These are phyloP conservation scores for Papilio helenus DNA, from an alignment of 1,140 invertebrate species.

Conservation along the genomic window DNA sequence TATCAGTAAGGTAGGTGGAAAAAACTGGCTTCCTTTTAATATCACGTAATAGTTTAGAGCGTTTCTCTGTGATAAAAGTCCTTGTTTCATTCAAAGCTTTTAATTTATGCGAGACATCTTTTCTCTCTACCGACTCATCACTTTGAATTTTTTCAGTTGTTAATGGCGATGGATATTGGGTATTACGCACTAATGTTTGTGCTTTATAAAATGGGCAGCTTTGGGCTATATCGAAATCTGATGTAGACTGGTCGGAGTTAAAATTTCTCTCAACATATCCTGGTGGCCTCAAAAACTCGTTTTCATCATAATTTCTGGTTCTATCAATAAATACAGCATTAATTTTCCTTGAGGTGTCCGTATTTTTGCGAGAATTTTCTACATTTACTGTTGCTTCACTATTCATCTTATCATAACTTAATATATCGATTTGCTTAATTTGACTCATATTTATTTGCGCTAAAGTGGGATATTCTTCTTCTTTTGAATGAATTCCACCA, in stretches of 20 bases:
- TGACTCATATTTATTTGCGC: background rate
- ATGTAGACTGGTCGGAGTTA: slow-evolving; percentile 46
- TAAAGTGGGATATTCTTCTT: background rate
- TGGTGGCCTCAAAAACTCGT: slow-evolving; percentile 63
- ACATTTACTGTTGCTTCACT: background rate
- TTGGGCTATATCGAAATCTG: slow-evolving; percentile 47
- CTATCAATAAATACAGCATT: slow-evolving; percentile 60
- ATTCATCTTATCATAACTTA: background rate
- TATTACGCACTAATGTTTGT: slow-evolving; percentile 61
- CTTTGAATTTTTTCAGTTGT: slow-evolving; percentile 40
- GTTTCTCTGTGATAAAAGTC: slow-evolving; percentile 63
- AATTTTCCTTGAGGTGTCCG: slow-evolving; percentile 37
- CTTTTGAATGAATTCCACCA: background rate
- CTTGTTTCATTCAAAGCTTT: slow-evolving; percentile 65
- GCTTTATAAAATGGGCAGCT: slow-evolving; percentile 63
- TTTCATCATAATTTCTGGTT: slow-evolving; percentile 58
- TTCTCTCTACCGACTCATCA: slow-evolving; percentile 48
- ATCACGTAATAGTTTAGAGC: slow-evolving; percentile 66
- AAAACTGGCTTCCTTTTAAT: slow-evolving; percentile 89
- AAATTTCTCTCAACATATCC: slow-evolving; percentile 60
- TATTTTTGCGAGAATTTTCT: slow-evolving; percentile 13
- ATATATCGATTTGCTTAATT: slow-evolving; percentile 24
- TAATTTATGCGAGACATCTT: slow-evolving; percentile 52
- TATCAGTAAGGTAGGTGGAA: slow-evolving; percentile 90
- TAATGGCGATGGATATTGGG: slow-evolving; percentile 54